phyloP scores from a whole-genome alignment of 2,888 invertebrate genomes.

The Andricus quercusramuli region DNA sequence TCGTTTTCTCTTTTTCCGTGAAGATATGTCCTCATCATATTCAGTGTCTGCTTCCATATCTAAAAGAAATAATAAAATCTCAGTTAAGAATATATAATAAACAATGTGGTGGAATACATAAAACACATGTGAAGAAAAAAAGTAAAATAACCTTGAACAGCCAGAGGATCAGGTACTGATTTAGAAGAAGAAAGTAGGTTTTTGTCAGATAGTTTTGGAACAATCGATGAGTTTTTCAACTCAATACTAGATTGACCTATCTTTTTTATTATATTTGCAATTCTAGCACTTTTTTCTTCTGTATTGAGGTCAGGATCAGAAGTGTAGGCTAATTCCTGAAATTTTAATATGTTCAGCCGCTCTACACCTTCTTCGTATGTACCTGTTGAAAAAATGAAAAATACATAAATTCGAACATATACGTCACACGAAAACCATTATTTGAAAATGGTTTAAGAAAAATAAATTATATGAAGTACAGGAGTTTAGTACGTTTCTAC shows the following conservation, averaged over 20 bases:
- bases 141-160: not conserved
- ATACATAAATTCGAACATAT: not conserved
- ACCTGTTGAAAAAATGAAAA: too few species aligned
- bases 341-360: too few species aligned
- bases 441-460: too few species aligned
- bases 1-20: not conserved
- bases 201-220: not conserved
- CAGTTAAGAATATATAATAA: not conserved
- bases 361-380: too few species aligned
- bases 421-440: too few species aligned
- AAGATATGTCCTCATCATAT: not conserved
- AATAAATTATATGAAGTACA: too few species aligned
- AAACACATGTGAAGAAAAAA: not conserved
- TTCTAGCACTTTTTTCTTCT: too few species aligned
- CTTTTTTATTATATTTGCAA: too few species aligned
- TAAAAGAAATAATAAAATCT: not conserved
- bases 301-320: too few species aligned
- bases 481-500: too few species aligned
- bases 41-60: not conserved
- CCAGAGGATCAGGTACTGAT: not conserved
- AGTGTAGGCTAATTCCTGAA: too few species aligned
- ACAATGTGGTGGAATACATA: not conserved
- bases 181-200: not conserved
- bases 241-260: too few species aligned
- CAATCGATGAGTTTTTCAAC: not conserved